Conservation (phyloP, 2,797 vertebrate species). For the Squalus acanthias region DNA sequence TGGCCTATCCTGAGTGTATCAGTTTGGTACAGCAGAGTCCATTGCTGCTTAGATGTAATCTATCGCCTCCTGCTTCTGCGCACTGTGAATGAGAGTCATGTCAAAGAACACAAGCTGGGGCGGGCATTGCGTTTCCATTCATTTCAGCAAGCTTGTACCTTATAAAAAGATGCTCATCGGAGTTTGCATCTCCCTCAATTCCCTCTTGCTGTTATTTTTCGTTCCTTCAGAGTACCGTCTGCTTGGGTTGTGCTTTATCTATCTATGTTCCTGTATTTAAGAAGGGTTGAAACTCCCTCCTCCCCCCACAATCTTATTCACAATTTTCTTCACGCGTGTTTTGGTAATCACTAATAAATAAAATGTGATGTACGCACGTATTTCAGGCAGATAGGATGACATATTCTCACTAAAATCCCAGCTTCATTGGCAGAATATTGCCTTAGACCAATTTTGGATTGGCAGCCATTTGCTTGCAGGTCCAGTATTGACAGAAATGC, state of each 20-base stretch:
- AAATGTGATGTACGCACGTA: background rate
- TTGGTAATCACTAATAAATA: background rate
- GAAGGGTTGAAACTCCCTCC: background rate
- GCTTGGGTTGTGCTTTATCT: background rate
- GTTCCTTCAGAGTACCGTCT: background rate
- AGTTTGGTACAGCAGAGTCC: too few species aligned
- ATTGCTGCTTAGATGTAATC: background rate
- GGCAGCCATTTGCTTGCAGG: constrained; percentile 20
- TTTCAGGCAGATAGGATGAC: background rate
- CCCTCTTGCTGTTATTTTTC: background rate
- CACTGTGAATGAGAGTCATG: background rate
- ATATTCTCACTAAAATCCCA: background rate
- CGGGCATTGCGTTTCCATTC: background rate
- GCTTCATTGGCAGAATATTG: constrained; percentile 20
- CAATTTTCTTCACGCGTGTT: background rate
- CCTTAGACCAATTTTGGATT: background rate
- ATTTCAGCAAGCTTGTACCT: background rate
- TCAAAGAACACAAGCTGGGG: background rate
- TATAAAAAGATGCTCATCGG: background rate
- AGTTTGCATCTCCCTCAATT: background rate
- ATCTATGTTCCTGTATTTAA: background rate
- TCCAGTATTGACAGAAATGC: background rate
- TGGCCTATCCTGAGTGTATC: too few species aligned
- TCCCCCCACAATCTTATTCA: background rate
- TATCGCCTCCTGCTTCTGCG: background rate